Evolutionary conservation across 2,888 invertebrate species (phyloP), one percentile per base, ranked within the genome.

Genomic region (Amiota minor): DNA sequence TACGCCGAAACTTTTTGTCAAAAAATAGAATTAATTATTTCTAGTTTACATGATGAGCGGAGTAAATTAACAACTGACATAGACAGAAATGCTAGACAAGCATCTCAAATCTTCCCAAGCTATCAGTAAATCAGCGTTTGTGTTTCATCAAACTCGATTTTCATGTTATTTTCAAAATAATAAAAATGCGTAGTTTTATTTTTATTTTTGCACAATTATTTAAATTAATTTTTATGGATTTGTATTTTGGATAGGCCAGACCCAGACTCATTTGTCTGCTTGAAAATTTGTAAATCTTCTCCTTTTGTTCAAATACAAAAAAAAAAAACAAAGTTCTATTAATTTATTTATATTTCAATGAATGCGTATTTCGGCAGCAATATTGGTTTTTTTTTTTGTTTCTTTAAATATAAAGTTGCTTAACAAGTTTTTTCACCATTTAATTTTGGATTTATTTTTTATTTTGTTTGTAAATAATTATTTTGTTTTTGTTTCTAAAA

Each of bases 351-450:
- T 53, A 68, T 50, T 68, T 53, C 53, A 18, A 49, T 68, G n/a
- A 68, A 53, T 68, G 53, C 53, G 67, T 68, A 68, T 68, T 68
- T 23, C 67, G 53, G 67, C 46, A 68, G 67, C 67, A 14, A 35
- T 53, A 35, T 68, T 68, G 45, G 35, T 35, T 6, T 35, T 35
- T 35, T 35, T 23, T 23, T 23, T 35, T 35, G 35, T 1, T 35
- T 35, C 35, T 35, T 35, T 20, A 2, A 14, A 53, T 6, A 62
- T 18, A 23, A 68, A 68, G 18, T 53, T 23, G 50, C 67, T 68
- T 68, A 53, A 68, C 45, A 23, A 4, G 35, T 35, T 35, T 47
- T 65, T 68, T 65, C 20, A 23, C 35, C 23, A 68, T 23, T n/a
- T 18, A 35, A 68, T 35, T 68, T 68, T 68, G 45, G 18, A 53